phyloP scores from a whole-genome alignment of 2,888 invertebrate genomes.

The Trichopria drosophilae region DNA sequence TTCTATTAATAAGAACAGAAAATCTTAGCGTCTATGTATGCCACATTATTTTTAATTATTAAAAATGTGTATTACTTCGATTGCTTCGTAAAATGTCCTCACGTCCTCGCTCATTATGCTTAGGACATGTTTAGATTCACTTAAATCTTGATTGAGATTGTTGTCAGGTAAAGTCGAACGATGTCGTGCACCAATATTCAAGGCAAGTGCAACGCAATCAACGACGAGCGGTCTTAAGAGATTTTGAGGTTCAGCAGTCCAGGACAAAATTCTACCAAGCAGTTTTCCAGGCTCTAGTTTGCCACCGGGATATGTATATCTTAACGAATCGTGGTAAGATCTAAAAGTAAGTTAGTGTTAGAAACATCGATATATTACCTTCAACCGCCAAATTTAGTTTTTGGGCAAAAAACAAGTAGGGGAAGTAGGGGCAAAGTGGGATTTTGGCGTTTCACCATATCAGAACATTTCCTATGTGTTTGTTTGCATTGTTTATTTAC shows the following conservation, averaged over 20 bases:
- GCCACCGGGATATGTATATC: conserved; percentile 52
- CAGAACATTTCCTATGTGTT: too few species aligned
- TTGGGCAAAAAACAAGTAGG: too few species aligned
- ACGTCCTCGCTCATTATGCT: conserved; percentile 43
- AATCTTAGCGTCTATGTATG: not conserved
- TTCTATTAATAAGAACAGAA: conserved; percentile 35
- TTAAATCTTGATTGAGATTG: conserved; percentile 46
- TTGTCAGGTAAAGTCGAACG: conserved; percentile 45
- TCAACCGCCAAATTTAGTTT: too few species aligned
- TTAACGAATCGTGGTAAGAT: conserved; percentile 50
- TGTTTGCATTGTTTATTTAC: too few species aligned
- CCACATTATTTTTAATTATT: not conserved
- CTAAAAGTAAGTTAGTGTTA: conserved; percentile 37
- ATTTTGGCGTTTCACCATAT: too few species aligned
- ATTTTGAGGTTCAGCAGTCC: conserved; percentile 48
- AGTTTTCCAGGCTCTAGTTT: conserved; percentile 51
- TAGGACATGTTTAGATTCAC: conserved; percentile 45
- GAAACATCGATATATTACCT: too few species aligned
- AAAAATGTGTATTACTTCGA: conserved; percentile 37
- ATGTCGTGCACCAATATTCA: conserved; percentile 49
- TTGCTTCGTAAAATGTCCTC: conserved; percentile 43
- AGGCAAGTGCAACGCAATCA: conserved; percentile 46
- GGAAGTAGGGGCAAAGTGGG: too few species aligned
- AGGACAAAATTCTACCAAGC: conserved; percentile 48
- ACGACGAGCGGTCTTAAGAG: conserved; percentile 45